Percentiles rank a stretch among this genome's conserved stretches.
Evolutionary conservation across 1,140 invertebrate genomes (phyloP).

Genomic region (Cepaea nemoralis): DNA sequence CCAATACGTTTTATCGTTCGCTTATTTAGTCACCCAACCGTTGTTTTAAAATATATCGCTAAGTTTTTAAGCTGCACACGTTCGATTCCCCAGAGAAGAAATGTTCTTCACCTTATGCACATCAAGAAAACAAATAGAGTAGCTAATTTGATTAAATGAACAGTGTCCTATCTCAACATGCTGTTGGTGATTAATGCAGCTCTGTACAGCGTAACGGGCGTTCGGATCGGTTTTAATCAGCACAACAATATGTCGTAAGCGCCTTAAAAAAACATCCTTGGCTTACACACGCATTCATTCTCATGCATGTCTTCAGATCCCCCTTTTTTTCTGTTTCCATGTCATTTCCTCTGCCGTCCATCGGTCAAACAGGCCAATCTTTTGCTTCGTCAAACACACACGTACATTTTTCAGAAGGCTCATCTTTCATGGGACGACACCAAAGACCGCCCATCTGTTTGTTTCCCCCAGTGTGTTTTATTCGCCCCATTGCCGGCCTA

Average conservation of each 20-base stretch:
- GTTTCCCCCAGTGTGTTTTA: neutral
- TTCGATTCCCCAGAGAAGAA: too few species aligned
- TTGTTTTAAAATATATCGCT: too few species aligned
- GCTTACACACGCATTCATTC: neutral
- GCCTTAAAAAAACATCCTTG: neutral
- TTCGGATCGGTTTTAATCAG: neutral
- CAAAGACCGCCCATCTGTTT: neutral
- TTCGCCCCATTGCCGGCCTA: neutral
- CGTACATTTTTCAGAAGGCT: neutral
- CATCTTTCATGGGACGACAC: neutral
- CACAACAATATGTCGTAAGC: neutral
- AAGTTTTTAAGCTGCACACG: too few species aligned
- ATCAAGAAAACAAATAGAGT: neutral
- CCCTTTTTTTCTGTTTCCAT: too few species aligned
- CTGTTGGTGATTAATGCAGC: neutral
- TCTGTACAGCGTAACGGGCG: neutral
- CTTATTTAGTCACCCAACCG: too few species aligned
- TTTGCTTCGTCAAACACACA: neutral
- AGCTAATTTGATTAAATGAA: constrained; percentile 3
- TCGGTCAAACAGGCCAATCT: neutral
- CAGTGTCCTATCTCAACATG: neutral
- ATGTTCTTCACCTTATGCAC: neutral
- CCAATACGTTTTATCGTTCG: too few species aligned
- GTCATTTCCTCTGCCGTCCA: too few species aligned
- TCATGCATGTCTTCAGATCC: too few species aligned